Base-by-base conservation (phyloP, 2,888 invertebrate genomes). In the Ophion ellenae region DNA sequence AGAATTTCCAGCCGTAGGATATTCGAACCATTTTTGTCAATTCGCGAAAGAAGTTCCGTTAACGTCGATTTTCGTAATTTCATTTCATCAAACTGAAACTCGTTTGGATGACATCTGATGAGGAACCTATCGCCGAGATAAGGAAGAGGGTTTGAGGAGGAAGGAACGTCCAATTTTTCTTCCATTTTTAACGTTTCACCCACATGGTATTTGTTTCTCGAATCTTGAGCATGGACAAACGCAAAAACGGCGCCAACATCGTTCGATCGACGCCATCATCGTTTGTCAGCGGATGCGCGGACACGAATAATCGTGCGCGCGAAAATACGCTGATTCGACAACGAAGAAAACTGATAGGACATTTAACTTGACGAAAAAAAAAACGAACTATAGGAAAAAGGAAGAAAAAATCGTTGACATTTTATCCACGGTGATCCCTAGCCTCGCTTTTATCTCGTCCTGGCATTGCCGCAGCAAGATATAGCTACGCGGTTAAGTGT, bases 401-500 rank as follows among this genome's bases (percentile, higher is more conserved):
- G 24, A 73, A 20, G 47, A 14, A 36, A n/a, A 75, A 70, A 57
- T 45, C 28, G n/a, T 36, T 17, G 40, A 80, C 59, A 69, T 81
- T 83, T 64, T 63, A 73, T 61, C 61, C 75, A 64, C 32, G 28
- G 57, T 77, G 57, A 69, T 71, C 32, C 9, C 24, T 10, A 57
- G 59, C 32, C 66, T 77, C 32, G 61, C 77, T 69, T 83, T 77
- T 81, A 86, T 81, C 77, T 83, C 83, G 73, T 83, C 71, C 74
- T 75, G n/a, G 32, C 20, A 53, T 61, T 40, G 82, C 32, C 28
- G 57, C 40, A 63, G 66, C 73, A 59, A 40, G 9, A 20, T 57
- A 40, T 80, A 32, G 80, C 75, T 66, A 85, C 73, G 67, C 73
- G 83, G 79, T 83, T 76, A 80, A 85, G 69, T 67, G 63, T 80